These are phyloP conservation scores for Clanis bilineata DNA, from an alignment of 2,888 invertebrate genomes.

Conservation along the genomic window DNA sequence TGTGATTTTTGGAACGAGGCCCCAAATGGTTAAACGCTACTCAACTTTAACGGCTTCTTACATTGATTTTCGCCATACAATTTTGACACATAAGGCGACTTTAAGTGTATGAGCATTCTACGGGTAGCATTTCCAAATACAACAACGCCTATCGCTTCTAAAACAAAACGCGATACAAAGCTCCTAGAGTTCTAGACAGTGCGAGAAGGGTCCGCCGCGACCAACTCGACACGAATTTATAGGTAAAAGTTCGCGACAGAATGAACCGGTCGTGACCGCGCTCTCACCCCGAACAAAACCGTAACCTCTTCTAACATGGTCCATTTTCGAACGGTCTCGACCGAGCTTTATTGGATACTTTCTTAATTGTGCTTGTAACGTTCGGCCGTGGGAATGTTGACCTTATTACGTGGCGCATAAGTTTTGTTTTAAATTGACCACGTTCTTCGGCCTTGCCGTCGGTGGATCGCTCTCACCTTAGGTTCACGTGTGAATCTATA, in stretches of 20 bases:
- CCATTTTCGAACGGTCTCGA: slow-evolving; percentile 46
- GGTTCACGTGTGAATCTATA: slow-evolving; percentile 79
- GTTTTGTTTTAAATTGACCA: slow-evolving; percentile 60
- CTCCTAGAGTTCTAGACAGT: slow-evolving; percentile 74
- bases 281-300: slow-evolving; percentile 49
- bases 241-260: slow-evolving; percentile 82
- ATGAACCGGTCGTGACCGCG: slow-evolving; percentile 62
- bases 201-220: slow-evolving; percentile 54
- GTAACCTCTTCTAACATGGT: slow-evolving; percentile 51
- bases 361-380: slow-evolving; percentile 75
- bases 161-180: slow-evolving; percentile 29
- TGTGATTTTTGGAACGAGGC: too few species aligned
- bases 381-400: slow-evolving; percentile 62
- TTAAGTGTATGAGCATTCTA: too few species aligned
- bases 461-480: slow-evolving; percentile 79
- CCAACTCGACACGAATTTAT: slow-evolving; percentile 80
- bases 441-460: slow-evolving; percentile 75
- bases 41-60: too few species aligned
- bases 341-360: slow-evolving; percentile 74
- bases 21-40: too few species aligned
- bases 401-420: slow-evolving; percentile 60
- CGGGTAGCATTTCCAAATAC: background rate
- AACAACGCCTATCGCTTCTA: slow-evolving; percentile 2
- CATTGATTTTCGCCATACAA: too few species aligned
- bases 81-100: too few species aligned